Base-by-base conservation (phyloP, 1,140 invertebrate species). In the Batillaria attramentaria region DNA sequence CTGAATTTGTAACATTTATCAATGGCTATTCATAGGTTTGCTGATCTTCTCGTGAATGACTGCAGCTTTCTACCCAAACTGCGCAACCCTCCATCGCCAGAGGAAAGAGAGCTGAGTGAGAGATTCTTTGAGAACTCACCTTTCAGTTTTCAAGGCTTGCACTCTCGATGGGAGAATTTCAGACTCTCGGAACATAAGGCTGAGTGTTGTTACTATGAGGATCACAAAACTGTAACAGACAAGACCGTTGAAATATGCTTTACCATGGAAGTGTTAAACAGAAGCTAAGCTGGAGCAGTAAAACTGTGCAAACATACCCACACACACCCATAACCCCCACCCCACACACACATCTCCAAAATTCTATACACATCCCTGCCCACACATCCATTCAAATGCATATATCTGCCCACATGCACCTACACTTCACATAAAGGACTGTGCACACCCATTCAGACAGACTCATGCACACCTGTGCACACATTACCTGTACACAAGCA, bases 121-220 rank as follows among this genome's bases (percentile, higher is more conserved):
- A 54, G 46, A 54, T 18, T n/a, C n/a, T 54, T 54, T 54, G n/a
- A 16, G 16, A 24, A 31, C 28, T 66, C 78, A 89, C 87, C 87
- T 85, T 76, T 88, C 87, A 28, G 85, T 78, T 54, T 87, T 89
- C 20, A 90, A 69, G 3, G 83, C 80, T 50, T 85, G 78, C 16
- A 87, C 79, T 37, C 89, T 83, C 1, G 81, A 81, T 31, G 86
- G 83, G 24, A 89, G 84, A 50, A 88, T 87, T 79, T 90, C 89
- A n/a, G 89, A 85, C 78, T 90, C 89, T 28, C 88, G 79, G 69
- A 90, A 88, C 88, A 90, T 89, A 54, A 88, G 79, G 77, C 84
- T 84, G n/a, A 90, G 73, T 13, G 86, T 88, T 46, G 87, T 85
- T 28, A 86, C 76, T n/a, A 88, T 46, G 18, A 90, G 75, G 31